A percentile compares a stretch with the other conserved stretches of the same genome.
These are phyloP conservation scores for Microchrysa polita DNA, from an alignment of 2,888 invertebrate species.

Conservation along the genomic window DNA sequence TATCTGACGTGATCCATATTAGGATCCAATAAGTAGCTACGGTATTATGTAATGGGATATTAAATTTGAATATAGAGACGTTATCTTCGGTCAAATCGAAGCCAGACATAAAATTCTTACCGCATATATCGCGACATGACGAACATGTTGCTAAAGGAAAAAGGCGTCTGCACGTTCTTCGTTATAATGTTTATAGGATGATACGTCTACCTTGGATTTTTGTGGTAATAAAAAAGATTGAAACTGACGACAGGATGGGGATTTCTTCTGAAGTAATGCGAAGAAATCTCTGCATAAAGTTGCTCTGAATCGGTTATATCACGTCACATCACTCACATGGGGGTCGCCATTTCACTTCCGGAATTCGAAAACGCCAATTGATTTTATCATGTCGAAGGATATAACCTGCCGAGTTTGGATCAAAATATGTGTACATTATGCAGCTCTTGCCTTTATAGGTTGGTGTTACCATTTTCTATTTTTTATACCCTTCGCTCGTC, in stretches of 20 bases:
- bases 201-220: neutral
- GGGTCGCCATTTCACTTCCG: constrained; percentile 5
- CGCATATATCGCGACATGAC: neutral
- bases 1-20: constrained; percentile 41
- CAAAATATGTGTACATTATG: too few relatives aligned
- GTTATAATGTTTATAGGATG: neutral
- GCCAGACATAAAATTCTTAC: neutral
- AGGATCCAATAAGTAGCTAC: constrained; percentile 40
- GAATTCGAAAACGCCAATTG: constrained; percentile 22
- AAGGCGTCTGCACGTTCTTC: constrained; percentile 9
- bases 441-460: too few relatives aligned
- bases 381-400: constrained; percentile 35
- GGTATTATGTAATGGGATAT: constrained; percentile 35
- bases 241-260: constrained; percentile 17
- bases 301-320: constrained; percentile 15
- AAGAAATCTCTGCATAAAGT: neutral
- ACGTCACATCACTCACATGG: constrained; percentile 5
- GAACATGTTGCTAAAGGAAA: constrained; percentile 1
- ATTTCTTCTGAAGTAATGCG: neutral
- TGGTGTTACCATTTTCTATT: too few relatives aligned
- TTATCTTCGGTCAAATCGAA: constrained; percentile 9
- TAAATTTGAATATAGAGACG: constrained; percentile 39
- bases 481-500: too few relatives aligned
- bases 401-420: neutral
- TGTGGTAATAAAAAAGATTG: constrained; percentile 11